Percentiles rank a stretch among this genome's conserved stretches.
Evolutionary conservation across 2,113 vertebrate genomes (phyloP).

Genomic region (Macquaria ambigua): DNA sequence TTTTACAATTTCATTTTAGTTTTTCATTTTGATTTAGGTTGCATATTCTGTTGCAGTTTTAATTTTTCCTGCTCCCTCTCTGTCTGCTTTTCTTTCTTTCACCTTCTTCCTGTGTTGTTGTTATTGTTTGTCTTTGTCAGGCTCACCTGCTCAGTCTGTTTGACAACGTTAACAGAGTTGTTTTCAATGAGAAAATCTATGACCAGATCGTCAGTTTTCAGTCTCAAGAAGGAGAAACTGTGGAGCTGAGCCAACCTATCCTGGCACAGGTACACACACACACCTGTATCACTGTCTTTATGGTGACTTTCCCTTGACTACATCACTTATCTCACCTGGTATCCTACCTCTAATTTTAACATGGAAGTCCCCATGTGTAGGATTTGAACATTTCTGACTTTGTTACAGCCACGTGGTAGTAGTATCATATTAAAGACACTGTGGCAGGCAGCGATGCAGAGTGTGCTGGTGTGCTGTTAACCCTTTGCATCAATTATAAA

Average conservation of each 20-base stretch:
- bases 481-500: too few species aligned
- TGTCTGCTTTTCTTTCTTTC: background rate
- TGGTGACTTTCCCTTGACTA: too few species aligned
- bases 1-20: too few species aligned
- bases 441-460: too few species aligned
- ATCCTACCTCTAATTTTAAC: too few species aligned
- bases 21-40: background rate
- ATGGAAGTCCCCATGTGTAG: too few species aligned
- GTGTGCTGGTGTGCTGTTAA: too few species aligned
- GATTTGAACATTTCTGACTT: too few species aligned
- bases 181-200: conserved; percentile 89
- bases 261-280: conserved; percentile 69
- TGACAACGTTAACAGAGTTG: conserved; percentile 91
- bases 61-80: background rate
- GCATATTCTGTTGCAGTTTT: background rate
- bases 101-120: too few species aligned
- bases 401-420: too few species aligned
- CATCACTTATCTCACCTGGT: too few species aligned
- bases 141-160: conserved; percentile 90
- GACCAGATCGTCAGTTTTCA: conserved; percentile 89
- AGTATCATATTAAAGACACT: too few species aligned
- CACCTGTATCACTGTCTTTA: background rate
- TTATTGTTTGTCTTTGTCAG: conserved; percentile 67
- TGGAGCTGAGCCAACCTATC: conserved; percentile 72
- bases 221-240: conserved; percentile 93